These are phyloP conservation scores for Morphnarchus princeps DNA, from an alignment of 2,113 vertebrate species.

Conservation along the genomic window DNA sequence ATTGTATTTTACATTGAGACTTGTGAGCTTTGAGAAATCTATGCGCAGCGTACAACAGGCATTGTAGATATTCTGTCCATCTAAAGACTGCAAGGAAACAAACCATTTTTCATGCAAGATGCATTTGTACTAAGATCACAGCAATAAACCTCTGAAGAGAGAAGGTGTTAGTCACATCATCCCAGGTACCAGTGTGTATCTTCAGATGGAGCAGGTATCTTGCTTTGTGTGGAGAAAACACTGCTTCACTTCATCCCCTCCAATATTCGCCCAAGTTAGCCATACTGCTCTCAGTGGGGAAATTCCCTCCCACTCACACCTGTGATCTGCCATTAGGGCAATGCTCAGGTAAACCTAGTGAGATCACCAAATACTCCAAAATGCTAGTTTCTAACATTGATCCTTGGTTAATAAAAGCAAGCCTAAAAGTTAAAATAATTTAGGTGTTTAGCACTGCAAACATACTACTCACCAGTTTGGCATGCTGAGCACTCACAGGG, in stretches of 20 bases:
- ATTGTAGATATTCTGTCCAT: conserved; percentile 97
- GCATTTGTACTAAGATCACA: neutral
- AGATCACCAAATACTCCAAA: neutral
- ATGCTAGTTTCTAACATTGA: neutral
- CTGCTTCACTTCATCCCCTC: neutral
- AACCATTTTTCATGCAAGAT: neutral
- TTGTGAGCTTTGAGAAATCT: conserved; percentile 93
- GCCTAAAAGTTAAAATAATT: neutral
- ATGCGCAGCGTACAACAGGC: conserved; percentile 94
- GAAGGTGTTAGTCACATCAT: neutral
- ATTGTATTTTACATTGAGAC: conserved; percentile 96
- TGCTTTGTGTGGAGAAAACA: neutral
- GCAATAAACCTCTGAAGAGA: neutral
- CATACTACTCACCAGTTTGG: conserved; percentile 86
- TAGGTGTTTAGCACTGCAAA: neutral
- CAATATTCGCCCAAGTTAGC: neutral
- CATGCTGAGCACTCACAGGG: conserved; percentile 85
- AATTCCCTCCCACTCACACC: neutral
- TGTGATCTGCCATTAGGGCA: neutral
- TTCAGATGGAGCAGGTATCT: neutral
- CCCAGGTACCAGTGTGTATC: neutral
- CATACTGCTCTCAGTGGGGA: neutral
- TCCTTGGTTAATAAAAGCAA: neutral
- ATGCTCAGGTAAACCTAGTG: fast-evolving
- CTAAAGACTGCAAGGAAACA: conserved; percentile 79